These are phyloP conservation scores for Hippocampus guttulatus DNA, from an alignment of 2,113 vertebrate species.

Conservation along the genomic window DNA sequence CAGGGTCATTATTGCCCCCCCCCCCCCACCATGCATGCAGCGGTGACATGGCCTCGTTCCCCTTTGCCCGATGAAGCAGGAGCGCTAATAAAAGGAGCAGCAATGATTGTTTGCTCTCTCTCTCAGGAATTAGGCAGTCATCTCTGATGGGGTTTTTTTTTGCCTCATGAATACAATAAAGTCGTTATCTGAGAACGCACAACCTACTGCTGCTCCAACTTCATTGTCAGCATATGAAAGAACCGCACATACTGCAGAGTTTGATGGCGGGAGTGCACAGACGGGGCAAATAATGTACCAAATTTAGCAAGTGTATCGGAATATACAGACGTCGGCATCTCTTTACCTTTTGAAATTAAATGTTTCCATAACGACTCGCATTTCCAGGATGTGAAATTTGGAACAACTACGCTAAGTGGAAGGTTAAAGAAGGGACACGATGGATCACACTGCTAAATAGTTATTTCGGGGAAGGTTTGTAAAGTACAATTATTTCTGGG, in stretches of 20 bases:
- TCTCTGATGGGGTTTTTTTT: slow-evolving; percentile 27
- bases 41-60: slow-evolving; percentile 39
- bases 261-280: slow-evolving; percentile 4
- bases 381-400: not conserved
- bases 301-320: not conserved
- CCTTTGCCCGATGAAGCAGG: slow-evolving; percentile 40
- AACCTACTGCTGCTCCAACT: slow-evolving; percentile 7
- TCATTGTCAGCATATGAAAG: slow-evolving; percentile 19
- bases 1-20: slow-evolving; percentile 52
- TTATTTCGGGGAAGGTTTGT: no score
- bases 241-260: not conserved
- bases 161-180: slow-evolving; percentile 9
- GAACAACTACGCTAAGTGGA: not conserved
- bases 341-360: not conserved
- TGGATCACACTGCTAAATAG: not conserved
- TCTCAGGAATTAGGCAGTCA: slow-evolving; percentile 10
- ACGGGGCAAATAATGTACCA: not conserved
- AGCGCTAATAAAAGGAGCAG: slow-evolving; percentile 27
- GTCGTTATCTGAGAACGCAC: slow-evolving; percentile 16
- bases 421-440: not conserved
- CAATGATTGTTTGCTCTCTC: slow-evolving; percentile 32
- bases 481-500: not conserved
- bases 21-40: slow-evolving; percentile 37
- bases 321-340: not conserved
- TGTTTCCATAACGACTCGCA: not conserved